Conservation (phyloP, 2,888 invertebrate genomes). For the Drosophila macrothrix region DNA sequence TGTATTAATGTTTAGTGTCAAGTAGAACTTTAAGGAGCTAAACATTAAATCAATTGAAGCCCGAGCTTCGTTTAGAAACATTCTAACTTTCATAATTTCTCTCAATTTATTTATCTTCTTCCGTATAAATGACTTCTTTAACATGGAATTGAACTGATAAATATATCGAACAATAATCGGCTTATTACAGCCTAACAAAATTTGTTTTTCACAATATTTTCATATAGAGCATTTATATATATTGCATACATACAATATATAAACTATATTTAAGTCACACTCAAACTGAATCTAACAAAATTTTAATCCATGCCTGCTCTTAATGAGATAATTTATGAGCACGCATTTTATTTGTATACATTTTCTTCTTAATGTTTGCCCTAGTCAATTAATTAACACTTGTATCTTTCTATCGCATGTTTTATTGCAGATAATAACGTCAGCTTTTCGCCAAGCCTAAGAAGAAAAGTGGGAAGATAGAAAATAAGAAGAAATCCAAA, state of each 20-base stretch:
- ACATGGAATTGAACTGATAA: background rate
- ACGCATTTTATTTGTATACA: background rate
- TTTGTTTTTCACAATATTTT: background rate
- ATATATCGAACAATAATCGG: background rate
- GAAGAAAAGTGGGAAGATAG: background rate
- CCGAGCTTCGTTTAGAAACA: background rate
- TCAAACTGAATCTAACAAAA: background rate
- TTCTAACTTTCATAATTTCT: background rate
- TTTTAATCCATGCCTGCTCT: background rate
- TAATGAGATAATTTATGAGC: constrained; percentile 8
- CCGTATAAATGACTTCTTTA: background rate
- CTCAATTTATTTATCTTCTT: background rate
- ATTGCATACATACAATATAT: background rate
- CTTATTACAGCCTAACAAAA: background rate
- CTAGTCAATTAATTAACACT: constrained; percentile 44
- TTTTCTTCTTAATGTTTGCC: background rate
- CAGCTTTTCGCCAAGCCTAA: constrained; percentile 8
- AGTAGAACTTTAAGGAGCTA: background rate
- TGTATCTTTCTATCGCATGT: constrained; percentile 15
- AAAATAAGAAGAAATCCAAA: background rate
- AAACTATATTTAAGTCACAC: background rate
- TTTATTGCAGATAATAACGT: constrained; percentile 38
- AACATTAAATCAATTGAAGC: background rate
- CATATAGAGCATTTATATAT: background rate
- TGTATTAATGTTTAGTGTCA: background rate